A percentile compares a stretch with the other conserved stretches of the same genome.
Conservation (phyloP, 2,888 invertebrate species). For the Podotricha telesiphe region DNA sequence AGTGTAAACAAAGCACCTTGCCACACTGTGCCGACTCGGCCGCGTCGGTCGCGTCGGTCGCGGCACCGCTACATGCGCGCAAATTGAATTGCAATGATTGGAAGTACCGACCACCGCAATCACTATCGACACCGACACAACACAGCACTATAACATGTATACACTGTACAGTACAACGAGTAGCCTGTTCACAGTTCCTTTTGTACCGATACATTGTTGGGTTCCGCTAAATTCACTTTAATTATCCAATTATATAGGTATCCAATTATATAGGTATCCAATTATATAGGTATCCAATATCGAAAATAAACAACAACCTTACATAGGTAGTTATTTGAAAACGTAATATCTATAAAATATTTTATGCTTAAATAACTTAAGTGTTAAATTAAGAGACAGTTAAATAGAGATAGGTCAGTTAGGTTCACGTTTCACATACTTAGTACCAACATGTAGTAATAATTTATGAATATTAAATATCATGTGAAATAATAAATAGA, state of each 20-base stretch:
- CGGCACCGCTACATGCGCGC: constrained; percentile 54
- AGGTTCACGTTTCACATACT: neutral
- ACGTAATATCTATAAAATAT: constrained; percentile 12
- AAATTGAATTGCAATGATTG: constrained; percentile 77
- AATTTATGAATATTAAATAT: neutral
- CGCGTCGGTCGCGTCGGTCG: constrained; percentile 40
- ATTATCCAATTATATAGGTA: too few relatives aligned
- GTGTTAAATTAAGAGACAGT: neutral
- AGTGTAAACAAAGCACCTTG: constrained; percentile 71
- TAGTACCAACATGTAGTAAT: neutral
- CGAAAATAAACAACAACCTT: constrained; percentile 7
- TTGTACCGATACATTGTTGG: constrained; percentile 23
- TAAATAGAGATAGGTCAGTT: neutral
- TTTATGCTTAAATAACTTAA: neutral
- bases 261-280: too few relatives aligned
- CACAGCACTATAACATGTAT: constrained; percentile 8
- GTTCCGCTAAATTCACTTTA: constrained; percentile 9
- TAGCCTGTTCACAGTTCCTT: constrained; percentile 13
- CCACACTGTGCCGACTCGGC: constrained; percentile 40
- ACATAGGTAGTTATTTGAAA: neutral
- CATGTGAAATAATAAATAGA: neutral
- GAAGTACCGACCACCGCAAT: constrained; percentile 49
- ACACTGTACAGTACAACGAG: constrained; percentile 1
- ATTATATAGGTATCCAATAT: constrained; percentile 5
- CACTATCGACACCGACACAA: constrained; percentile 26